Conservation (phyloP, 2,113 vertebrate species). For the Corydoras maculifer region DNA sequence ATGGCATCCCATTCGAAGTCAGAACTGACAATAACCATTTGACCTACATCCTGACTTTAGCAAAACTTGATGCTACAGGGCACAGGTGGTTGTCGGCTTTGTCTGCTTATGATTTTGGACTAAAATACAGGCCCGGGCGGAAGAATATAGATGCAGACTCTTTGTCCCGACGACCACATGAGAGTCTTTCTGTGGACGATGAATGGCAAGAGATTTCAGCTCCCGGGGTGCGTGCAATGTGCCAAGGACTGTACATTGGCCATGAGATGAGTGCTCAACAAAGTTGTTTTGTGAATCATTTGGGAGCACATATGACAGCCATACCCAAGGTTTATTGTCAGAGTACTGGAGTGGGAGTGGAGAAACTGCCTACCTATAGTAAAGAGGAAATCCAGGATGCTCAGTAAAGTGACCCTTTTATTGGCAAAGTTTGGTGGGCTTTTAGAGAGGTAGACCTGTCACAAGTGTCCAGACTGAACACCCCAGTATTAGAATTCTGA, state of each 20-base stretch:
- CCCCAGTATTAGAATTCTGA: no score
- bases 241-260: background rate
- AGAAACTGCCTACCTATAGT: no score
- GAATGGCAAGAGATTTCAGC: conserved; percentile 5
- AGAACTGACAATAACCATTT: no score
- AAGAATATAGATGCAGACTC: background rate
- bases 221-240: background rate
- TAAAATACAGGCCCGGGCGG: background rate
- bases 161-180: background rate
- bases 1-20: no score
- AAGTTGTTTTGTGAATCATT: background rate
- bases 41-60: no score
- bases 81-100: background rate
- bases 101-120: background rate
- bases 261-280: background rate
- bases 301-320: background rate
- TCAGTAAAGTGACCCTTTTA: no score
- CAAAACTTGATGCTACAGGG: conserved; percentile 1
- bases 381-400: no score
- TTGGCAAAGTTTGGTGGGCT: no score
- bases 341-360: no score
- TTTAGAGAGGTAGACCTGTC: no score
- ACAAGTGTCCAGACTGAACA: no score
- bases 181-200: background rate
- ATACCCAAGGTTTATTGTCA: background rate